A percentile compares a stretch with the other conserved stretches of the same genome.
Conservation (phyloP, 2,888 invertebrate species). For the Papilio demoleus region DNA sequence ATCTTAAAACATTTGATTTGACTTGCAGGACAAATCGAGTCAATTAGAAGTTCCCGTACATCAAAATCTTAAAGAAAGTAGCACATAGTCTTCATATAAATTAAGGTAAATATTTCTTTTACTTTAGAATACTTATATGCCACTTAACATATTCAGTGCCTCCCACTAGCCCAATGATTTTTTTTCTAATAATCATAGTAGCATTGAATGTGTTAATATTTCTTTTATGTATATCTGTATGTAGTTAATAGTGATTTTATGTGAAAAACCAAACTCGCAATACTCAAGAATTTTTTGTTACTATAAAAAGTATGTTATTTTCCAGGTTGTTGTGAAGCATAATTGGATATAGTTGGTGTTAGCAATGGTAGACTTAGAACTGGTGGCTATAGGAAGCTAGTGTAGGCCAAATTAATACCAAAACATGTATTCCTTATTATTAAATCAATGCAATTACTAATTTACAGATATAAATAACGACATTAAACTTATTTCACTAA, state of each 20-base stretch:
- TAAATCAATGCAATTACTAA: slow-evolving; percentile 8
- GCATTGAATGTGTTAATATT: too few relatives aligned
- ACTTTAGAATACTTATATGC: background rate
- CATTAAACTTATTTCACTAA: background rate
- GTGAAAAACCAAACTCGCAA: too few relatives aligned
- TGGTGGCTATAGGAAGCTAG: slow-evolving; percentile 29
- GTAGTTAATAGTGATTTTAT: too few relatives aligned
- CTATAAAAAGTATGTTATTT: background rate
- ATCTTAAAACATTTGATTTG: slow-evolving; percentile 13
- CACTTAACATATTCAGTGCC: too few relatives aligned
- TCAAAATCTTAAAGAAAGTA: slow-evolving; percentile 49
- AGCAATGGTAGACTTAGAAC: slow-evolving; percentile 27
- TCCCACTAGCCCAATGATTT: too few relatives aligned
- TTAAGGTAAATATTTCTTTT: slow-evolving; percentile 34
- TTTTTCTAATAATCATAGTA: background rate
- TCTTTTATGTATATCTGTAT: too few relatives aligned
- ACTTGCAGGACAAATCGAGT: slow-evolving; percentile 54
- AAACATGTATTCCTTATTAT: slow-evolving; percentile 16
- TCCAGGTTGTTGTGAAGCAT: slow-evolving; percentile 36
- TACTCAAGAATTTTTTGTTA: background rate
- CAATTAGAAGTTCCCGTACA: slow-evolving; percentile 48
- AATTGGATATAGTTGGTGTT: slow-evolving; percentile 33
- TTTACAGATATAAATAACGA: background rate
- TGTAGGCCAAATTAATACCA: slow-evolving; percentile 13
- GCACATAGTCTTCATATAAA: slow-evolving; percentile 42